phyloP scores from a whole-genome alignment of 1,140 invertebrate genomes.

The Maconellicoccus hirsutus region DNA sequence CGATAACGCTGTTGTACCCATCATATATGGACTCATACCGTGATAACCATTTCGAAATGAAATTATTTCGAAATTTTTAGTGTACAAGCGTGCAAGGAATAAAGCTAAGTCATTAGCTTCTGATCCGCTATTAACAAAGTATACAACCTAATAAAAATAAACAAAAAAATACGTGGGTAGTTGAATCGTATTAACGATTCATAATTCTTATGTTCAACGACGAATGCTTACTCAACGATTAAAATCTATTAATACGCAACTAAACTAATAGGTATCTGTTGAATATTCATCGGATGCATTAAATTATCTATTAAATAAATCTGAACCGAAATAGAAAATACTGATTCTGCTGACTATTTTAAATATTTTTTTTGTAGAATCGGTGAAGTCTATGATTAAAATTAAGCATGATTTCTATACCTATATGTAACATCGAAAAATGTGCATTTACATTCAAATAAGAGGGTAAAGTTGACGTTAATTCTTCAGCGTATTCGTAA shows the following conservation, averaged over 20 bases:
- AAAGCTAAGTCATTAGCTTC: slow-evolving; percentile 94
- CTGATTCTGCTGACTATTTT: no score
- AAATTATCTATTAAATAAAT: no score
- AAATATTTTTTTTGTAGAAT: no score
- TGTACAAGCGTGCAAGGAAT: slow-evolving; percentile 70
- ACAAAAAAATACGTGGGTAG: not conserved
- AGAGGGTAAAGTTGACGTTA: slow-evolving; percentile 68
- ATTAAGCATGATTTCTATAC: no score
- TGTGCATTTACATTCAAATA: slow-evolving; percentile 56
- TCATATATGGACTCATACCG: slow-evolving; percentile 70
- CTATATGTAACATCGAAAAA: not conserved
- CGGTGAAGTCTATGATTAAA: no score
- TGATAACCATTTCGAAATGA: slow-evolving; percentile 82
- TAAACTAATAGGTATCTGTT: no score
- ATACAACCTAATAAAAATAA: slow-evolving; percentile 51
- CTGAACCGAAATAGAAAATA: no score
- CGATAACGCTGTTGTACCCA: slow-evolving; percentile 68
- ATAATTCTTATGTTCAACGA: no score
- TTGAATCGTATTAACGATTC: no score
- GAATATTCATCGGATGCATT: no score
- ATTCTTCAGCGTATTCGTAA: slow-evolving; percentile 77
- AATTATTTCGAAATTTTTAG: slow-evolving; percentile 71
- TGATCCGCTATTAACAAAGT: slow-evolving; percentile 90
- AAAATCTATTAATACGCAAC: no score
- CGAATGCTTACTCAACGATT: no score